These are phyloP conservation scores for Gerris buenoi DNA, from an alignment of 1,140 invertebrate genomes.

Conservation along the genomic window DNA sequence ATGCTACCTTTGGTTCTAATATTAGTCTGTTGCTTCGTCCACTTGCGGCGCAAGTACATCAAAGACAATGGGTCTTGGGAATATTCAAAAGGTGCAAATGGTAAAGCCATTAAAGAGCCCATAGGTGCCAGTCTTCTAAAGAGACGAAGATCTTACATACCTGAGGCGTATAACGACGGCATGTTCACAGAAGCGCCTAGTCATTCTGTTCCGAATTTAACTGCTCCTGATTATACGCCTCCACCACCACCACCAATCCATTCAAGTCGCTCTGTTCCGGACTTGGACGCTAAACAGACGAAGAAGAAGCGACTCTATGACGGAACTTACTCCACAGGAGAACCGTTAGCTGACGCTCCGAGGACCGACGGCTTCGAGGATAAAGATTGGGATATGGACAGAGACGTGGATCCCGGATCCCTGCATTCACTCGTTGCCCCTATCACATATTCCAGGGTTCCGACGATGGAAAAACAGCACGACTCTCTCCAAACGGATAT, in stretches of 20 bases:
- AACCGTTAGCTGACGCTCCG: constrained; percentile 6
- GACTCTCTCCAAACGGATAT: not conserved
- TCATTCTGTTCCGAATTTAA: not conserved
- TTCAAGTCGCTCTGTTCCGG: not conserved
- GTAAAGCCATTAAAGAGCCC: not conserved
- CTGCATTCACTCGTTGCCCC: not conserved
- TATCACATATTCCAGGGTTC: not conserved
- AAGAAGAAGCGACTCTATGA: not conserved
- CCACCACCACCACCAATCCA: not conserved
- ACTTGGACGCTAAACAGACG: not conserved
- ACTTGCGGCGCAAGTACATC: not conserved
- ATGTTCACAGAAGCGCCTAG: not conserved
- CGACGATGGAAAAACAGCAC: not conserved
- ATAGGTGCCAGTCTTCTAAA: not conserved
- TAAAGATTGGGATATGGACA: not conserved
- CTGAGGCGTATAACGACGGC: not conserved
- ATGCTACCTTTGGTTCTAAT: constrained; percentile 35
- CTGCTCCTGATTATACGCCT: not conserved
- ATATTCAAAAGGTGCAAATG: constrained; percentile 1
- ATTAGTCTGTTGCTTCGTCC: constrained; percentile 43
- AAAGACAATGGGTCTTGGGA: constrained; percentile 7
- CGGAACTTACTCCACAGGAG: constrained; percentile 3
- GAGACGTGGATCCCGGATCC: not conserved
- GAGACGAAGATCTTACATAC: not conserved
- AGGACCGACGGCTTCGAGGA: not conserved